A percentile compares a stretch with the other conserved stretches of the same genome.
Conservation (phyloP, 2,113 vertebrate genomes). For the Apaloderma vittatum region DNA sequence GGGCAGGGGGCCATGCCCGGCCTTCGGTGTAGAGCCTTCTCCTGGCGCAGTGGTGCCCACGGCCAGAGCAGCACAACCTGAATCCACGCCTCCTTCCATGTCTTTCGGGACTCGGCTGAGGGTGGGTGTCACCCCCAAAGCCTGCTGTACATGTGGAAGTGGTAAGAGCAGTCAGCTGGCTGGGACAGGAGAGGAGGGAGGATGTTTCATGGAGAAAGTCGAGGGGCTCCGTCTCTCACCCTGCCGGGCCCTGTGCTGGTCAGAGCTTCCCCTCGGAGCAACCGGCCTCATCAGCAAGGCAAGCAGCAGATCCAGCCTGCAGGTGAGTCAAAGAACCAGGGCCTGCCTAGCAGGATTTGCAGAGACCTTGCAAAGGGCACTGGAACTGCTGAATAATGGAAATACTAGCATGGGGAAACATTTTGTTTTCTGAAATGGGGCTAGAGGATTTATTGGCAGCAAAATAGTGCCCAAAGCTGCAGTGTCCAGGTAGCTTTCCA, state of each 20-base stretch:
- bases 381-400: not conserved
- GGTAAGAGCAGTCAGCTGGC: slow-evolving; percentile 25
- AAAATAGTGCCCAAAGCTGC: not conserved
- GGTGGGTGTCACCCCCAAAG: not conserved
- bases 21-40: not conserved
- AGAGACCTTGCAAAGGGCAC: not conserved
- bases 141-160: not conserved
- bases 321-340: not conserved
- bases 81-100: not conserved
- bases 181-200: not conserved
- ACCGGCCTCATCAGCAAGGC: not conserved
- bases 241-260: not conserved
- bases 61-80: not conserved
- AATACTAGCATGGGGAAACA: not conserved
- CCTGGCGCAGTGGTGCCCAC: not conserved
- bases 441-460: not conserved
- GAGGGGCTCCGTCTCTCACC: not conserved
- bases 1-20: too few species aligned
- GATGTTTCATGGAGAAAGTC: fast-evolving
- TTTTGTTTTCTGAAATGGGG: fast-evolving
- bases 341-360: not conserved
- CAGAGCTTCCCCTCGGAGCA: not conserved
- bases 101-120: not conserved
- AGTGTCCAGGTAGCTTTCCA: not conserved
- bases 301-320: not conserved